Conservation (phyloP, 2,797 vertebrate genomes). For the Hippoglossus hippoglossus region DNA sequence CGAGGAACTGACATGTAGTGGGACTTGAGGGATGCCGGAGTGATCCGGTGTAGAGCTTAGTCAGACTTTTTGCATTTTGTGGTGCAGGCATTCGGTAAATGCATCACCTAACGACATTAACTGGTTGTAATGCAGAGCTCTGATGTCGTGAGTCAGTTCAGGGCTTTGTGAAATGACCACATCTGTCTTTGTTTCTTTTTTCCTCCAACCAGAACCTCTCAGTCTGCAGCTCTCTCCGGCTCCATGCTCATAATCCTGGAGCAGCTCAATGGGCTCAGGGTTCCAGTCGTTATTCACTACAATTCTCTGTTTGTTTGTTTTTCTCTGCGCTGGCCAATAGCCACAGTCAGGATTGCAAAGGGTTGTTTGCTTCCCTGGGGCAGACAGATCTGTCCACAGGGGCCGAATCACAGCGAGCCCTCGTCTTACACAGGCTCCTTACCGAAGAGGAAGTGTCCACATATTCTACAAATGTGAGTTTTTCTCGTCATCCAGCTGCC, state of each 20-base stretch:
- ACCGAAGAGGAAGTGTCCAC: background rate
- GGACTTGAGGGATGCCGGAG: conserved; percentile 18
- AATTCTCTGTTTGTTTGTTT: conserved; percentile 33
- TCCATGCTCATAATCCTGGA: conserved; percentile 63
- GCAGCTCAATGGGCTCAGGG: conserved; percentile 56
- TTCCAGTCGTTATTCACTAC: conserved; percentile 70
- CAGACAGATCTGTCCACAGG: conserved; percentile 39
- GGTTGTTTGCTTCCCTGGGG: conserved; percentile 48
- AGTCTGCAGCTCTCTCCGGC: conserved; percentile 45
- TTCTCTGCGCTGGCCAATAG: conserved; percentile 57
- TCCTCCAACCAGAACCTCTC: conserved; percentile 35
- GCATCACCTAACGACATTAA: conserved; percentile 43
- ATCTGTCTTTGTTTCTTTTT: conserved; percentile 48
- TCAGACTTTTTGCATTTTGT: conserved; percentile 34
- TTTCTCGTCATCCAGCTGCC: conserved; percentile 4
- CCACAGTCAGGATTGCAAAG: conserved; percentile 54
- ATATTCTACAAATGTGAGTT: conserved; percentile 1
- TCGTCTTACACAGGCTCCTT: background rate
- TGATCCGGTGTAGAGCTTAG: conserved; percentile 19
- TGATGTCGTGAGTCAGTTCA: conserved; percentile 33
- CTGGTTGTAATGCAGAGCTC: conserved; percentile 28
- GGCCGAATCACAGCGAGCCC: conserved; percentile 14
- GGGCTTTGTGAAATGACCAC: conserved; percentile 41
- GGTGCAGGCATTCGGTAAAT: conserved; percentile 30
- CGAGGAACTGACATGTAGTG: conserved; percentile 22